A percentile compares a stretch with the other conserved stretches of the same genome.
phyloP scores from a whole-genome alignment of 2,888 invertebrate species.

The Aporophyla nigra region DNA sequence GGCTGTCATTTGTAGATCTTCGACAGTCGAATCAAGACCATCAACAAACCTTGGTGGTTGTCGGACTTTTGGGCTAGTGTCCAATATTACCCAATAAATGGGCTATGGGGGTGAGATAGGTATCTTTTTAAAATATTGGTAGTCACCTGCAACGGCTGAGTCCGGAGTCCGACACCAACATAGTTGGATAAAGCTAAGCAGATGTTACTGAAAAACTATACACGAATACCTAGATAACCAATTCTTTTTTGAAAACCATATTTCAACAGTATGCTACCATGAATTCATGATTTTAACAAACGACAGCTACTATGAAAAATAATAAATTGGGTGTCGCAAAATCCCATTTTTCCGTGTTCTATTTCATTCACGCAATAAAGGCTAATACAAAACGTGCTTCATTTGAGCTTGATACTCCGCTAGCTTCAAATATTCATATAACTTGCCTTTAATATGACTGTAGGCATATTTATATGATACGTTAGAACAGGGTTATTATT shows the following conservation, averaged over 20 bases:
- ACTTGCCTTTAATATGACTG: conserved; percentile 33
- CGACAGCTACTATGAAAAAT: neutral
- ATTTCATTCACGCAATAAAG: conserved; percentile 54
- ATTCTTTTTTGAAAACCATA: neutral
- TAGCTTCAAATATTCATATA: conserved; percentile 53
- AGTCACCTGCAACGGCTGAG: neutral
- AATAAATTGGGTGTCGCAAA: conserved; percentile 25
- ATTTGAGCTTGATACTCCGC: conserved; percentile 48
- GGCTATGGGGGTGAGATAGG: neutral
- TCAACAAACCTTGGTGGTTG: neutral
- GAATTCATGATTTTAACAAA: neutral
- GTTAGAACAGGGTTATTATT: conserved; percentile 16
- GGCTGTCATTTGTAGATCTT: neutral
- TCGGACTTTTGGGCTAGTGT: neutral
- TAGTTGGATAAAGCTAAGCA: neutral
- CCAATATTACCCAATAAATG: neutral
- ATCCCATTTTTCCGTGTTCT: conserved; percentile 50
- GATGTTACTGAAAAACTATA: neutral
- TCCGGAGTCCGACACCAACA: neutral
- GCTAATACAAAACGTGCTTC: conserved; percentile 67
- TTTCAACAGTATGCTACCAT: neutral
- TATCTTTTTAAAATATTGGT: neutral
- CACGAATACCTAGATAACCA: neutral
- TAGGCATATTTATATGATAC: conserved; percentile 27
- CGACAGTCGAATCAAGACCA: too few relatives aligned